phyloP scores from a whole-genome alignment of 2,888 invertebrate species.

The Drosophila multiciliata region DNA sequence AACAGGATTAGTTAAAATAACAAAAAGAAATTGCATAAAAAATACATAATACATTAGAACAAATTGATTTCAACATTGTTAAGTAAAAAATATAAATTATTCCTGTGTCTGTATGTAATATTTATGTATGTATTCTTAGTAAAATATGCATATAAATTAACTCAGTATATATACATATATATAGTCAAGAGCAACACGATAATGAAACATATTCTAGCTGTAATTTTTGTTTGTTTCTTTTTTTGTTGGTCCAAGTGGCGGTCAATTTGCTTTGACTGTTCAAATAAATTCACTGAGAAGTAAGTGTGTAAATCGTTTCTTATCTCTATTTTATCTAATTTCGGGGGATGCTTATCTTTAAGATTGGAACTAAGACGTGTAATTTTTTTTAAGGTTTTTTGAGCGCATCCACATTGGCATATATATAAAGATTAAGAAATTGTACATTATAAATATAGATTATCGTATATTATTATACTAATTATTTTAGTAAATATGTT shows the following conservation, averaged over 20 bases:
- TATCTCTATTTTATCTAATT: constrained; percentile 24
- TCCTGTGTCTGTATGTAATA: constrained; percentile 5
- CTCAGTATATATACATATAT: constrained; percentile 59
- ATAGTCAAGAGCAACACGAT: constrained; percentile 39
- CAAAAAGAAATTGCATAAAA: not conserved
- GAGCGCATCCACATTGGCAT: not conserved
- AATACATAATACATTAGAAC: constrained; percentile 47
- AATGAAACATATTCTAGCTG: constrained; percentile 52
- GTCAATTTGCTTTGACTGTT: constrained; percentile 47
- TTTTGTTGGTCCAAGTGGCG: constrained; percentile 45
- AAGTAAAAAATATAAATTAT: constrained; percentile 28
- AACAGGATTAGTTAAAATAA: constrained; percentile 78
- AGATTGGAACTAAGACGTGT: not conserved
- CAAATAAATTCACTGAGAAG: constrained; percentile 73
- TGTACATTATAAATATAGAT: not conserved
- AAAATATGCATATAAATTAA: constrained; percentile 15
- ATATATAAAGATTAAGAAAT: not conserved
- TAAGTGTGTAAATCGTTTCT: constrained; percentile 13
- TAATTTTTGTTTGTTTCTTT: constrained; percentile 63
- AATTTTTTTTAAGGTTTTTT: not conserved
- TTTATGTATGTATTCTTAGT: constrained; percentile 9
- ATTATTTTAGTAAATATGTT: not conserved
- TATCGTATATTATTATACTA: not conserved
- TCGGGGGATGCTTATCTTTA: constrained; percentile 1
- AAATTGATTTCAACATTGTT: constrained; percentile 43